These are phyloP conservation scores for Gadus chalcogrammus DNA, from an alignment of 2,113 vertebrate species.

Conservation along the genomic window DNA sequence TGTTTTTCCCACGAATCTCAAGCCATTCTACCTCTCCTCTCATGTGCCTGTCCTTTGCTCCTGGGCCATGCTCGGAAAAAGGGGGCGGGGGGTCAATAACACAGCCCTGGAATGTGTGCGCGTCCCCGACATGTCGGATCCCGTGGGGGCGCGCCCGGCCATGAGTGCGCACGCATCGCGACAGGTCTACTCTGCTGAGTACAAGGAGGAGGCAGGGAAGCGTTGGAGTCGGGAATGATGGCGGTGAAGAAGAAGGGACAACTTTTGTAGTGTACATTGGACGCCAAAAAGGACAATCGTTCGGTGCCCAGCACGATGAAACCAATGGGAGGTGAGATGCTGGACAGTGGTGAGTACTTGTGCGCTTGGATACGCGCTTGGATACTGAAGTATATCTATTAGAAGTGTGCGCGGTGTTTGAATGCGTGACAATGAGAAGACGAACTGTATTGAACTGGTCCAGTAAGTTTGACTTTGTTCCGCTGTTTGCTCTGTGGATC, in stretches of 20 bases:
- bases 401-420: too few relatives aligned
- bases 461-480: too few relatives aligned
- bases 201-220: conserved; percentile 33
- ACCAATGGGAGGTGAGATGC: conserved; percentile 50
- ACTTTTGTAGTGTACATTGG: conserved; percentile 56
- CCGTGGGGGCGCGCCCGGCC: conserved; percentile 32
- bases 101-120: conserved; percentile 73
- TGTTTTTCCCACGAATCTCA: conserved; percentile 51
- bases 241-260: conserved; percentile 67
- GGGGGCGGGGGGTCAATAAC: conserved; percentile 49
- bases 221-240: conserved; percentile 66
- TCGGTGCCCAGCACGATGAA: conserved; percentile 40
- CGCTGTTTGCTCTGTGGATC: too few relatives aligned
- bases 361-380: background rate
- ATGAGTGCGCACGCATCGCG: conserved; percentile 58
- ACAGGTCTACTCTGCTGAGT: conserved; percentile 59
- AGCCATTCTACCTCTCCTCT: conserved; percentile 28
- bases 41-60: conserved; percentile 17
- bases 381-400: too few relatives aligned
- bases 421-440: too few relatives aligned
- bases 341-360: conserved; percentile 1
- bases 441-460: too few relatives aligned
- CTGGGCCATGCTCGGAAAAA: conserved; percentile 18
- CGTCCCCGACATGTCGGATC: conserved; percentile 40
- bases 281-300: conserved; percentile 21